Evolutionary conservation across 1,140 invertebrate genomes (phyloP).

Genomic region (Magallana gigas): DNA sequence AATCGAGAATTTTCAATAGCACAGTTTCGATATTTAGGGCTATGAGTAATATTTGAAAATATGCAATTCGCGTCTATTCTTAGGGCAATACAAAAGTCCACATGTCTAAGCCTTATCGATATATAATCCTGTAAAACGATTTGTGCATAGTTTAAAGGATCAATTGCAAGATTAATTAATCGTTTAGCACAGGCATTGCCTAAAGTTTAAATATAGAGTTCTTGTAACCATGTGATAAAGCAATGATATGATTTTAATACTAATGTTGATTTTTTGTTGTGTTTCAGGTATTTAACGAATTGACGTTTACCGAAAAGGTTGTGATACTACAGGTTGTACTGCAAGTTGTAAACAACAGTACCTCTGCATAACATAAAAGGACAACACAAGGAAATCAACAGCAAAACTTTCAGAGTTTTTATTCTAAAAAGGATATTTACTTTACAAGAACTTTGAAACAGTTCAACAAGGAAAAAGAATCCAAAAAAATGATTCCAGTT

Average conservation of each 20-base stretch:
- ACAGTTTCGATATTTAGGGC: not conserved
- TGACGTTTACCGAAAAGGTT: not conserved
- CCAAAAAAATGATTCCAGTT: slow-evolving; percentile 66
- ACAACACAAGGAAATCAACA: not conserved
- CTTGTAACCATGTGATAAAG: slow-evolving; percentile 9
- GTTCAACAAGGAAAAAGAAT: not conserved
- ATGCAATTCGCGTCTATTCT: slow-evolving; percentile 26
- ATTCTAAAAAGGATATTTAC: not conserved
- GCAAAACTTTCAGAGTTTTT: no score
- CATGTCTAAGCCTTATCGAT: slow-evolving; percentile 12
- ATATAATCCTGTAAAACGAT: not conserved
- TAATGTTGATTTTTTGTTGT: not conserved
- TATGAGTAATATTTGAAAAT: slow-evolving; percentile 8
- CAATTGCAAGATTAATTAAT: slow-evolving; percentile 20
- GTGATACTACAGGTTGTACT: slow-evolving; percentile 1
- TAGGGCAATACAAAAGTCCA: slow-evolving; percentile 27
- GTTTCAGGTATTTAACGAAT: slow-evolving; percentile 22
- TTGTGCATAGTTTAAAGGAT: slow-evolving; percentile 15
- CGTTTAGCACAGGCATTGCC: not conserved
- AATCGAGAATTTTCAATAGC: not conserved
- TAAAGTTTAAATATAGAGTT: slow-evolving; percentile 10
- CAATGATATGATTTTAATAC: not conserved
- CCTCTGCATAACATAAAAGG: not conserved
- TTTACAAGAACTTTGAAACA: not conserved
- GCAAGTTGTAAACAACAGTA: no score